phyloP scores from a whole-genome alignment of 2,888 invertebrate genomes.

The Tetranychus piercei region DNA sequence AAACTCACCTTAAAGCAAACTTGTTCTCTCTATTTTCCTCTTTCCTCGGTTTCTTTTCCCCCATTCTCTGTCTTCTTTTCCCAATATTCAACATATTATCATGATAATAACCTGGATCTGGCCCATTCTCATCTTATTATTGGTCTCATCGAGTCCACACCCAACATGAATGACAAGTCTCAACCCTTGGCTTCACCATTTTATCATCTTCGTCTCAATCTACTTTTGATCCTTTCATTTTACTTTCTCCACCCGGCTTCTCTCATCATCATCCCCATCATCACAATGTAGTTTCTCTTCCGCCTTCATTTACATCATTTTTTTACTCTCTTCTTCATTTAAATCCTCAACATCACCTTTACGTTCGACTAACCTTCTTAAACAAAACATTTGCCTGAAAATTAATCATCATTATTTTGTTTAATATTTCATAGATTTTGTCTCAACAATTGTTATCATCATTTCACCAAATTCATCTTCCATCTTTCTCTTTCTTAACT shows the following conservation, averaged over 20 bases:
- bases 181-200: background rate
- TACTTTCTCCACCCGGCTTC: background rate
- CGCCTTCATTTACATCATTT: background rate
- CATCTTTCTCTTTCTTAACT: too few species aligned
- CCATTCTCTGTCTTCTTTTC: too few species aligned
- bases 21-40: background rate
- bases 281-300: background rate
- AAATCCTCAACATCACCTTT: background rate
- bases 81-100: background rate
- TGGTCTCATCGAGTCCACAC: conserved; percentile 2
- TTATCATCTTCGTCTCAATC: background rate
- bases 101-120: background rate
- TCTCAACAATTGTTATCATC: background rate
- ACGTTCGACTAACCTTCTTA: background rate
- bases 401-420: background rate
- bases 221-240: background rate
- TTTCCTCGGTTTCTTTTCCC: conserved; percentile 2
- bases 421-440: background rate
- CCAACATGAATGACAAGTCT: background rate
- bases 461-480: too few species aligned
- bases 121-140: background rate
- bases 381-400: background rate
- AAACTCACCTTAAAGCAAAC: background rate
- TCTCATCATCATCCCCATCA: too few species aligned
- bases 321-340: background rate